Percentiles rank a stretch among this genome's conserved stretches.
These are phyloP conservation scores for Ochotona curzoniae DNA, from an alignment of 2,113 vertebrate species.

Conservation along the genomic window DNA sequence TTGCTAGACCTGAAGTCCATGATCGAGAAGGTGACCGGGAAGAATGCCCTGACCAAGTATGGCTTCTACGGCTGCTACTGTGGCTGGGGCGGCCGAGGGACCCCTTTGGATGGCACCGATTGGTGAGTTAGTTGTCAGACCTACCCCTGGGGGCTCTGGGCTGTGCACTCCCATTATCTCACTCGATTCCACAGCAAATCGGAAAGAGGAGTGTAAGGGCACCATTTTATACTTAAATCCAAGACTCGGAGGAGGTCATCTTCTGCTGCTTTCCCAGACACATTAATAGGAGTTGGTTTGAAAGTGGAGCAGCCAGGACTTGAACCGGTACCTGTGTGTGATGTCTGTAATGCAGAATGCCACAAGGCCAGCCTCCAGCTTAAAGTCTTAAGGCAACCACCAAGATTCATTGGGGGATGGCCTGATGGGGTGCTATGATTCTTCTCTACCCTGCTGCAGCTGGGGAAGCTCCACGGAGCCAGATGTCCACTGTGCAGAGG, in stretches of 20 bases:
- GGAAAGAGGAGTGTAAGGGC: background rate
- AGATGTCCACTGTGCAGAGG: background rate
- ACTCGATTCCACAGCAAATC: background rate
- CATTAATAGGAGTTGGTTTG: too few relatives aligned
- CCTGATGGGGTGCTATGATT: background rate
- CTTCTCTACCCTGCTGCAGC: background rate
- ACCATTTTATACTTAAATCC: background rate
- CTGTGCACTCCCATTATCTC: background rate
- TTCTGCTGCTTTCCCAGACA: too few relatives aligned
- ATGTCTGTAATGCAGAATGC: too few relatives aligned
- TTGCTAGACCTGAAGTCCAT: slow-evolving; percentile 67
- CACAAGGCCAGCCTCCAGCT: too few relatives aligned
- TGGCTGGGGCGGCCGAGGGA: slow-evolving; percentile 66
- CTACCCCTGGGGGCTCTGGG: background rate
- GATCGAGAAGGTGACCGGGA: slow-evolving; percentile 73
- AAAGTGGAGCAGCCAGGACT: too few relatives aligned
- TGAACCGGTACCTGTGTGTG: too few relatives aligned
- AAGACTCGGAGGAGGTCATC: background rate
- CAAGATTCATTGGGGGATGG: background rate
- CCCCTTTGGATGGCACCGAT: slow-evolving; percentile 72
- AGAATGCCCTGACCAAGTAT: background rate
- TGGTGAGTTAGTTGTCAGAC: slow-evolving; percentile 61
- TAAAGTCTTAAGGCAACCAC: background rate
- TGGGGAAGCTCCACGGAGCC: background rate
- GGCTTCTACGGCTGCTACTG: slow-evolving; percentile 81